Percentiles rank a stretch among this genome's conserved stretches.
These are phyloP conservation scores for Sesia apiformis DNA, from an alignment of 2,888 invertebrate species.

Conservation along the genomic window DNA sequence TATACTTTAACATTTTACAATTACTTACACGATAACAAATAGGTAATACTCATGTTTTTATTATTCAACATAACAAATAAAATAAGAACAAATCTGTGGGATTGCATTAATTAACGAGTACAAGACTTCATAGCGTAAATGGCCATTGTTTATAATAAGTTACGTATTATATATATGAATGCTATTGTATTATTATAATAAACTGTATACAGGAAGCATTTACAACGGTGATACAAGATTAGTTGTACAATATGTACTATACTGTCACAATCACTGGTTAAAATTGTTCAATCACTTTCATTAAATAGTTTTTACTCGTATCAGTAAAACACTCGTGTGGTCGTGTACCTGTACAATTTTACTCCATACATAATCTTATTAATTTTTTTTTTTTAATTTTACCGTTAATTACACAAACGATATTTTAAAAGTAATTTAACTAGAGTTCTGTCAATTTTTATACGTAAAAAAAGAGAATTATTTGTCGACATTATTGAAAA, in stretches of 20 bases:
- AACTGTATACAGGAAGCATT: constrained; percentile 13
- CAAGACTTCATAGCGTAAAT: neutral
- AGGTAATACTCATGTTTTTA: constrained; percentile 1
- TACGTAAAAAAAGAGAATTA: too few relatives aligned
- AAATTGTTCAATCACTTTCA: too few relatives aligned
- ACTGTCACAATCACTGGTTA: constrained; percentile 9
- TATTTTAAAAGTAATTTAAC: too few relatives aligned
- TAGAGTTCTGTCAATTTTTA: too few relatives aligned
- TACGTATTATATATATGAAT: neutral
- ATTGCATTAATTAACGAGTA: too few relatives aligned
- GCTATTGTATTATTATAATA: neutral
- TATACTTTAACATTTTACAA: constrained; percentile 14
- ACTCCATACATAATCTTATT: too few relatives aligned
- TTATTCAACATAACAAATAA: constrained; percentile 10
- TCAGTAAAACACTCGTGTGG: too few relatives aligned
- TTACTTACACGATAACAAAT: neutral
- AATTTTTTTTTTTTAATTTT: too few relatives aligned
- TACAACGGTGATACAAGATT: constrained; percentile 18
- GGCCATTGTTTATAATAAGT: neutral
- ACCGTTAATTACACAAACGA: too few relatives aligned
- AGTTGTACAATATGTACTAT: constrained; percentile 12
- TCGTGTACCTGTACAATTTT: too few relatives aligned
- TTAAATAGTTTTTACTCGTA: too few relatives aligned
- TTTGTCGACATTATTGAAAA: too few relatives aligned
- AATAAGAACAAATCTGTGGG: constrained; percentile 5